phyloP scores from a whole-genome alignment of 2,888 invertebrate genomes.

The Diplolepis rosae region DNA sequence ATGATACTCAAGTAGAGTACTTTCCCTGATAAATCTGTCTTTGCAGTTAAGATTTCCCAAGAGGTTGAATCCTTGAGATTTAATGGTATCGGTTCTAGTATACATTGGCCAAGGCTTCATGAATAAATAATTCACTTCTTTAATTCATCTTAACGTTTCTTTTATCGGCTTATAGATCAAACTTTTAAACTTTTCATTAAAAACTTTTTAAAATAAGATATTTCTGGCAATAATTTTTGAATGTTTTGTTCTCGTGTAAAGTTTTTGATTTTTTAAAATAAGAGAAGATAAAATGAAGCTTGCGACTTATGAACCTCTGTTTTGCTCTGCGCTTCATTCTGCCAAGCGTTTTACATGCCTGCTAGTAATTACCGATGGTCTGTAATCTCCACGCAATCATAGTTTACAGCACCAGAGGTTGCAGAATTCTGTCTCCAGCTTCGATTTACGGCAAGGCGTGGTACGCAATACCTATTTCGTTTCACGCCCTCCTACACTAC shows the following conservation, averaged over 20 bases:
- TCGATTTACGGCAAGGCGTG: constrained; percentile 36
- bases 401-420: constrained; percentile 59
- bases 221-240: not conserved
- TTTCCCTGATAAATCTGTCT: constrained; percentile 26
- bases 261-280: not conserved
- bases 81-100: constrained; percentile 9
- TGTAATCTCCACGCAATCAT: constrained; percentile 71
- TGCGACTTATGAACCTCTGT: constrained; percentile 41
- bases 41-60: constrained; percentile 22
- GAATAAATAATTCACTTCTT: not conserved
- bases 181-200: not conserved
- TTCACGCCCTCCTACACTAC: constrained; percentile 33
- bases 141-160: too few species aligned
- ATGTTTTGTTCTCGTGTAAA: too few species aligned
- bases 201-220: not conserved
- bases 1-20: constrained; percentile 6
- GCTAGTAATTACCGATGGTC: constrained; percentile 68
- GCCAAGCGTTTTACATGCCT: constrained; percentile 61
- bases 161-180: not conserved
- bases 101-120: not conserved
- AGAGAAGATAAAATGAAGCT: constrained; percentile 7
- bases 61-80: constrained; percentile 6
- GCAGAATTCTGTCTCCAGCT: constrained; percentile 46
- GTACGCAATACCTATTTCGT: constrained; percentile 57
- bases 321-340: constrained; percentile 52